These are phyloP conservation scores for Corydoras sp. DNA, from an alignment of 2,113 vertebrate genomes.

Conservation along the genomic window DNA sequence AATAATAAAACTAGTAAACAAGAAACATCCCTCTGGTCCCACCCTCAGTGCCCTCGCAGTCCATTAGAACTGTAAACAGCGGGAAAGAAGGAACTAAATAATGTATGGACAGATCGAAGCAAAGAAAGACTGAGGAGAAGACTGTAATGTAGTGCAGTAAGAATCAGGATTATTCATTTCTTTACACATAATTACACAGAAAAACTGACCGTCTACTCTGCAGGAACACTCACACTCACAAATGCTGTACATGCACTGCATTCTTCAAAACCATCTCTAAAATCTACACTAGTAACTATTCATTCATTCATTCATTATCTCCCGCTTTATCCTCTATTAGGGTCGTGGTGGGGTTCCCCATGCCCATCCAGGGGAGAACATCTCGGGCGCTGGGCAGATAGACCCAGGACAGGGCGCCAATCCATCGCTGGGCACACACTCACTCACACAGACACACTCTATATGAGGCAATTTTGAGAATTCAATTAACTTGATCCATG, in stretches of 20 bases:
- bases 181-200: conserved; percentile 1
- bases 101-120: conserved; percentile 33
- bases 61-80: conserved; percentile 19
- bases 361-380: too few species aligned
- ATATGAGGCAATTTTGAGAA: too few species aligned
- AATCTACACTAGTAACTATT: not conserved
- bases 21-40: conserved; percentile 12
- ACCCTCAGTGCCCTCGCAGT: conserved; percentile 2
- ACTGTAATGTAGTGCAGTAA: conserved; percentile 38
- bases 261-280: not conserved
- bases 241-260: not conserved
- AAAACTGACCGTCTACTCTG: too few species aligned
- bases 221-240: not conserved
- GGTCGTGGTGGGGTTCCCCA: too few species aligned
- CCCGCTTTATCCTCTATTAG: too few species aligned
- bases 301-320: too few species aligned
- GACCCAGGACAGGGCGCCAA: too few species aligned
- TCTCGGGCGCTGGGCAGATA: too few species aligned
- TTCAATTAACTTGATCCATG: too few species aligned
- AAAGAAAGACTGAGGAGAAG: conserved; percentile 7
- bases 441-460: too few species aligned
- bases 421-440: too few species aligned
- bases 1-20: conserved; percentile 8
- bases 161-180: conserved; percentile 8
- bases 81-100: conserved; percentile 29